Percentiles rank a stretch among this genome's conserved stretches.
Conservation (phyloP, 2,888 invertebrate genomes). For the Punctoribates punctum region DNA sequence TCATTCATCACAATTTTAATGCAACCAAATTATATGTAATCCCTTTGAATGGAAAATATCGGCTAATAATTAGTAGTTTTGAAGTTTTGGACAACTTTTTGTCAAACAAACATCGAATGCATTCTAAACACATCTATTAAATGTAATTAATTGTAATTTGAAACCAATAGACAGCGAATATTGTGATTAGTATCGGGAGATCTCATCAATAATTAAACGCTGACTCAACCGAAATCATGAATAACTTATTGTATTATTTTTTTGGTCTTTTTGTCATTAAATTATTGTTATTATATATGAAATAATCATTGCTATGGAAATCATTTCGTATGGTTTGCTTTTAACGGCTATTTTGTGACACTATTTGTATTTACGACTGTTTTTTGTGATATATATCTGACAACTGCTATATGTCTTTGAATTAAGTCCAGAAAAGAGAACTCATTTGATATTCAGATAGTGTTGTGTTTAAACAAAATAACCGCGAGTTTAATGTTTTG, state of each 20-base stretch:
- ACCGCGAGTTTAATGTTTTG: not conserved
- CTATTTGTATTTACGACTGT: not conserved
- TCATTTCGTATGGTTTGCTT: not conserved
- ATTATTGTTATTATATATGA: not conserved
- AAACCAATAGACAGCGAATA: not conserved
- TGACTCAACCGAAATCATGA: conserved; percentile 5
- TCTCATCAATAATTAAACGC: conserved; percentile 17
- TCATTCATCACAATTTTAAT: conserved; percentile 32
- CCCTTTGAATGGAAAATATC: not conserved
- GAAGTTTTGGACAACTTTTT: not conserved
- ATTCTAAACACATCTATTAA: not conserved
- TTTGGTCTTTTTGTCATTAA: not conserved
- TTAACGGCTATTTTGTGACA: not conserved
- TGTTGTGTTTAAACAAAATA: not conserved
- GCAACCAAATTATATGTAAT: not conserved
- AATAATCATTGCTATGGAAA: conserved; percentile 10
- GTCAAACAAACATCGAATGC: not conserved
- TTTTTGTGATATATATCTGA: not conserved
- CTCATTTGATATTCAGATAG: not conserved
- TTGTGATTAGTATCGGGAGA: not conserved
- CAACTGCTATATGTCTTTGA: not conserved
- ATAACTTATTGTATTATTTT: not conserved
- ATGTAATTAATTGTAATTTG: conserved; percentile 3
- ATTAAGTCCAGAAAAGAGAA: not conserved
- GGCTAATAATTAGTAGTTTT: not conserved